Evolutionary conservation across 1,140 invertebrate genomes (phyloP).

Genomic region (Orussus abietinus): DNA sequence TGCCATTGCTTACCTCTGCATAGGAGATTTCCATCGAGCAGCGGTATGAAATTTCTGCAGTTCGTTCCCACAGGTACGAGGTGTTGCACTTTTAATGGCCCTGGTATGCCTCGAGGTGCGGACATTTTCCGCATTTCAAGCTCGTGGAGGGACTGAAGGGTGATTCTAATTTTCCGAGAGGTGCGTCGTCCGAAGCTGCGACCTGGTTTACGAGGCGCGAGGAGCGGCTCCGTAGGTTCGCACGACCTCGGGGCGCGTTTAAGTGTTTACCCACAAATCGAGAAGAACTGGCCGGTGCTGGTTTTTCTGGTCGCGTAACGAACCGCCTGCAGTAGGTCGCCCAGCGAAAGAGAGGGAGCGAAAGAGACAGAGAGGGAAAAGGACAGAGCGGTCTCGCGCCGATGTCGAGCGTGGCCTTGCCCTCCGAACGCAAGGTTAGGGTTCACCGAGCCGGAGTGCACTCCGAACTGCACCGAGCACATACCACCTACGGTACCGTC

Average conservation of each 20-base stretch:
- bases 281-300: slow-evolving; percentile 39
- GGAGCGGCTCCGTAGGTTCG: slow-evolving; percentile 34
- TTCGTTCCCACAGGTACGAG: too few relatives aligned
- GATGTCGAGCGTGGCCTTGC: slow-evolving; percentile 29
- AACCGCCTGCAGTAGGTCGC: slow-evolving; percentile 33
- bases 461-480: neutral
- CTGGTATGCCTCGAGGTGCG: too few relatives aligned
- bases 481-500: too few relatives aligned
- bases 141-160: too few relatives aligned
- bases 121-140: too few relatives aligned
- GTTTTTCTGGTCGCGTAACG: slow-evolving; percentile 33
- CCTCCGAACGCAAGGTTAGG: slow-evolving; percentile 34
- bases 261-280: slow-evolving; percentile 40
- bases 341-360: neutral
- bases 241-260: slow-evolving; percentile 34
- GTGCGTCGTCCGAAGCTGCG: too few relatives aligned
- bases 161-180: too few relatives aligned
- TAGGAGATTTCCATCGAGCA: too few relatives aligned
- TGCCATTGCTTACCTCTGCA: too few relatives aligned
- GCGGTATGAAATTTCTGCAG: too few relatives aligned
- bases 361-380: slow-evolving; percentile 10
- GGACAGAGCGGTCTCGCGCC: slow-evolving; percentile 1
- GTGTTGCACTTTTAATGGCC: too few relatives aligned
- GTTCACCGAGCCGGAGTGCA: slow-evolving; percentile 29
- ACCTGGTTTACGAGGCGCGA: too few relatives aligned